These are phyloP conservation scores for Oscheius sp. DNA, from an alignment of 2,888 invertebrate genomes.

Conservation along the genomic window DNA sequence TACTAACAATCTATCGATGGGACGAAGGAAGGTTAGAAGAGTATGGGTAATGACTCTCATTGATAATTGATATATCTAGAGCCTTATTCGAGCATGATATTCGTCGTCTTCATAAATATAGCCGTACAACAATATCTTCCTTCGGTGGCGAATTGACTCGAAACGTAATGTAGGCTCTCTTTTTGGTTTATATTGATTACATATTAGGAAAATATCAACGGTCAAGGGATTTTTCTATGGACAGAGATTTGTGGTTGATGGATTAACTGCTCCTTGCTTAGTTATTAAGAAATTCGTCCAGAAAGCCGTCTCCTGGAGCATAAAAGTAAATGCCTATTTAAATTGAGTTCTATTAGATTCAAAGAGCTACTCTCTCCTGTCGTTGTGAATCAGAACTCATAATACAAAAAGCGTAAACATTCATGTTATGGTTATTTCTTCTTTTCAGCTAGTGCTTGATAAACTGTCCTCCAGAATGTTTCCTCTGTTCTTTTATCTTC, in stretches of 20 bases:
- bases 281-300: neutral
- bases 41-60: neutral
- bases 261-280: neutral
- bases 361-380: neutral
- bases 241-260: neutral
- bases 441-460: no score
- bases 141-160: neutral
- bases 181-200: no score
- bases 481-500: neutral
- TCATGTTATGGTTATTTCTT: no score
- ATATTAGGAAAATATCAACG: neutral
- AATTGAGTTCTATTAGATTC: conserved; percentile 3
- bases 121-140: neutral
- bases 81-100: neutral
- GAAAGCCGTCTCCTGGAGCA: conserved; percentile 18
- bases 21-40: neutral
- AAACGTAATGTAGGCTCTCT: neutral
- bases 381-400: neutral
- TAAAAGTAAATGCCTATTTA: no score
- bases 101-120: neutral
- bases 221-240: neutral
- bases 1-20: neutral
- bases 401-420: neutral
- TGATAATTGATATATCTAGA: no score
- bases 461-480: neutral